Conservation (phyloP, 2,113 vertebrate species). For the Grammomys surdaster region DNA sequence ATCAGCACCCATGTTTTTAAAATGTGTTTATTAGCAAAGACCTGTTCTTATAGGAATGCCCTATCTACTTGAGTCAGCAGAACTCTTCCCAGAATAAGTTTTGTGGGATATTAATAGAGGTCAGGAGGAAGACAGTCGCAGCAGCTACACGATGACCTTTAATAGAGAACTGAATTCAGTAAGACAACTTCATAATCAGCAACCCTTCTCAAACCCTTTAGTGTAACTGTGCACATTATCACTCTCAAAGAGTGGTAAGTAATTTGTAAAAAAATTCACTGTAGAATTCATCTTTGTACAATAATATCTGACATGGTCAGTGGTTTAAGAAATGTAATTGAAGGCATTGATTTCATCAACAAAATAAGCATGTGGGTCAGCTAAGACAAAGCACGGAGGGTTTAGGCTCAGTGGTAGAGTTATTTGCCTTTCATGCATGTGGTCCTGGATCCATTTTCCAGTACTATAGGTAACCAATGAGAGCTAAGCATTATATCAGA, state of each 20-base stretch:
- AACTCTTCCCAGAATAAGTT: neutral
- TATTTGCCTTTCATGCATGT: neutral
- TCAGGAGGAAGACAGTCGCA: neutral
- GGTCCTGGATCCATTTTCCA: neutral
- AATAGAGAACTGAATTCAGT: neutral
- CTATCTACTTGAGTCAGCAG: neutral
- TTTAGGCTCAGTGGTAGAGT: neutral
- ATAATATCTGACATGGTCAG: neutral
- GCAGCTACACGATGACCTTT: neutral
- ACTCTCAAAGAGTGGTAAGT: neutral
- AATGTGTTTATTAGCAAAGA: neutral
- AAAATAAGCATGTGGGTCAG: neutral
- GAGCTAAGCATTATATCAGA: neutral
- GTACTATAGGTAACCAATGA: neutral
- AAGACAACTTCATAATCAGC: slow-evolving; percentile 17
- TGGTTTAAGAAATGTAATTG: slow-evolving; percentile 9
- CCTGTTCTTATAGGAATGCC: neutral
- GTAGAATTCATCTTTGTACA: neutral
- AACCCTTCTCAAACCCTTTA: neutral
- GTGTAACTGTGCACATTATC: neutral
- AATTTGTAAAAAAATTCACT: neutral
- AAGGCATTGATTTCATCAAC: neutral
- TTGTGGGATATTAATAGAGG: neutral
- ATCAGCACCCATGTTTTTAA: neutral
- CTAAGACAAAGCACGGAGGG: slow-evolving; percentile 1